Evolutionary conservation across 2,888 invertebrate genomes (phyloP).

Genomic region (Pterobdella sp.): DNA sequence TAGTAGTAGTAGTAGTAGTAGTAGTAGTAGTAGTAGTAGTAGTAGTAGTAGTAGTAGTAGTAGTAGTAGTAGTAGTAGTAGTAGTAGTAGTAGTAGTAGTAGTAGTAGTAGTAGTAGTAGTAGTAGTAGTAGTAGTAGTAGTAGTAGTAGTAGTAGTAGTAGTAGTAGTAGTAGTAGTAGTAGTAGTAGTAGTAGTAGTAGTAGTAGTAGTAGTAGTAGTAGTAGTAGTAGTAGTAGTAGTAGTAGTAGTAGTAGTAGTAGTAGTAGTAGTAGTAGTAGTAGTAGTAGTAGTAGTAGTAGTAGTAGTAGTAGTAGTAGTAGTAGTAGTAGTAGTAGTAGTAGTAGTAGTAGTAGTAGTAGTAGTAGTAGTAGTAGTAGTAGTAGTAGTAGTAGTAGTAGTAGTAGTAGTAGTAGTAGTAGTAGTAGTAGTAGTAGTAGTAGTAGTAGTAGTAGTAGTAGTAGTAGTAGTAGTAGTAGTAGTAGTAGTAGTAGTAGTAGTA

Average conservation of each 20-base stretch:
- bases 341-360: background rate
- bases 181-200: constrained; percentile 31
- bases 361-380: background rate
- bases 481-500: background rate
- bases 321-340: background rate
- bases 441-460: background rate
- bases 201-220: constrained; percentile 31
- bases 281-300: constrained; percentile 27
- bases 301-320: background rate
- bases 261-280: background rate
- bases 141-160: constrained; percentile 33
- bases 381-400: background rate
- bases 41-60: constrained; percentile 30
- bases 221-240: constrained; percentile 24
- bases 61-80: constrained; percentile 21
- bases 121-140: constrained; percentile 12
- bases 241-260: constrained; percentile 2
- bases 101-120: constrained; percentile 22
- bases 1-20: constrained; percentile 32
- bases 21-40: constrained; percentile 31
- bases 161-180: constrained; percentile 33
- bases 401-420: background rate
- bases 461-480: background rate
- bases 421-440: background rate
- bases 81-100: constrained; percentile 7